Evolutionary conservation across 1,140 invertebrate species (phyloP), one percentile per base, ranked within the genome.

Genomic region (Drosophila bocki): DNA sequence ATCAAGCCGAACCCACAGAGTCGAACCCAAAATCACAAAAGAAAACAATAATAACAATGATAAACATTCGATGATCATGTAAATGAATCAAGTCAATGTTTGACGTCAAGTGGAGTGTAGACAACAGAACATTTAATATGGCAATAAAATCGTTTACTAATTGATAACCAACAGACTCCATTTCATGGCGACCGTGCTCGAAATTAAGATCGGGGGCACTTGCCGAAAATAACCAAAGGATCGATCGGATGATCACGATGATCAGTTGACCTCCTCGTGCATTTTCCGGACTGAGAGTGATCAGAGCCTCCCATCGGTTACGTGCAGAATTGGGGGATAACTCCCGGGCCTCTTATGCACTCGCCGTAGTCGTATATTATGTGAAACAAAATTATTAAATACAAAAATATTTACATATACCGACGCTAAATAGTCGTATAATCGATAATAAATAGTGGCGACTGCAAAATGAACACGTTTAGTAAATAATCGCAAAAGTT

Each of bases 371-470:
- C 26, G 19, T 76, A 44, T 76, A 74, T 75, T 70, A 72, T 80
- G 57, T 80, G 67, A 45, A 78, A 74, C 75, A 71, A 74, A 77
- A 63, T 86, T 71, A 82, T 77, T 87, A 87, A 88, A 83, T 87
- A 78, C 59, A 87, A 65, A 88, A 88, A 88, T 90, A 90, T 88
- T 88, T 88, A 75, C 84, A 90, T 84, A 90, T 78, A 82, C 56
- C 59, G 54, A 69, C 81, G 85, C 82, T 88, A 88, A 90, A 90
- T 78, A 90, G 78, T 88, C 81, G 69, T 80, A 88, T 90, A 88
- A 88, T 88, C 85, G 90, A 88, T 88, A 88, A 81, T 85, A 88
- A 88, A 85, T 79, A 85, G 85, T 85, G 87, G 60, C 85, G 88
- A 88, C 63, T 78, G 81, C 84, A 78, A 78, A 88, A 90, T 81